These are phyloP conservation scores for Drosophila pegasa DNA, from an alignment of 2,888 invertebrate species.

Conservation along the genomic window DNA sequence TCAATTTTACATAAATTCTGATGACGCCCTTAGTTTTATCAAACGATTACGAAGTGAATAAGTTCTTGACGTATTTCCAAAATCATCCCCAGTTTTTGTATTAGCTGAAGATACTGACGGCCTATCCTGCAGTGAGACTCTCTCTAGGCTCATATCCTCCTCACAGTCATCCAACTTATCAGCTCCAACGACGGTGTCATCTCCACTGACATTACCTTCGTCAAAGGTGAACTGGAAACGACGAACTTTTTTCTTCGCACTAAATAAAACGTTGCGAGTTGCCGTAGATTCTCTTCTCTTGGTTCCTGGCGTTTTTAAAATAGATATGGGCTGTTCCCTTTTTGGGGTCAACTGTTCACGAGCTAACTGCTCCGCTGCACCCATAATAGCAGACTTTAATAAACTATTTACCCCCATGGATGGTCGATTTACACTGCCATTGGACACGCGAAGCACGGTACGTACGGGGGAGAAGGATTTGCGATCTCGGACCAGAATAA, in stretches of 20 bases:
- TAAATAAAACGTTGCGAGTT: constrained; percentile 74
- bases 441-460: constrained; percentile 56
- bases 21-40: constrained; percentile 48
- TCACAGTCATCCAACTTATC: constrained; percentile 60
- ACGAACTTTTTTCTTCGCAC: constrained; percentile 76
- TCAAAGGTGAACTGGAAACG: constrained; percentile 75
- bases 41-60: constrained; percentile 55
- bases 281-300: constrained; percentile 48
- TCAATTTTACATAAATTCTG: constrained; percentile 33
- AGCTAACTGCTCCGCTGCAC: constrained; percentile 40
- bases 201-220: constrained; percentile 55
- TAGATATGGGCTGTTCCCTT: constrained; percentile 65
- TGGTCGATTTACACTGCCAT: constrained; percentile 25
- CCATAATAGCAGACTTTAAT: constrained; percentile 55
- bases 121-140: not conserved
- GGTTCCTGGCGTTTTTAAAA: constrained; percentile 82
- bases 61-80: constrained; percentile 19
- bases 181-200: constrained; percentile 22
- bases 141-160: constrained; percentile 59
- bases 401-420: constrained; percentile 37
- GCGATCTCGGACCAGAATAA: constrained; percentile 61
- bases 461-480: constrained; percentile 63
- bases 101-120: not conserved
- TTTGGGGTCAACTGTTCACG: constrained; percentile 11
- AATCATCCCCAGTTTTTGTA: not conserved